These are phyloP conservation scores for Paradoxurus hermaphroditus DNA, from an alignment of 2,113 vertebrate species.

Conservation along the genomic window DNA sequence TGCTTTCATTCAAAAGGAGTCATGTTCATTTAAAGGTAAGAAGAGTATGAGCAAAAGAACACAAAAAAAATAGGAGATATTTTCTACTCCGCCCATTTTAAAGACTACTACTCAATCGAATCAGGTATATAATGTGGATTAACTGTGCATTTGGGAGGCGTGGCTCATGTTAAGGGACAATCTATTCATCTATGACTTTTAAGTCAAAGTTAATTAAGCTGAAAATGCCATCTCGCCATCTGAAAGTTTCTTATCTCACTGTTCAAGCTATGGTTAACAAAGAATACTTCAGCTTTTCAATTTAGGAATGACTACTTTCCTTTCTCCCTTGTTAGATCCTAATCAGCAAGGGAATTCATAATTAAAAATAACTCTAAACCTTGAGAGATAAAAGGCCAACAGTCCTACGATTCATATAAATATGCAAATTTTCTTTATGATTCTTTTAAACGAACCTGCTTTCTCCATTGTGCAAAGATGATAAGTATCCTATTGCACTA, in stretches of 20 bases:
- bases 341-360: slow-evolving; percentile 42
- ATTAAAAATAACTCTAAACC: slow-evolving; percentile 63
- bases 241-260: not conserved
- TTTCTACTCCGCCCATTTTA: not conserved
- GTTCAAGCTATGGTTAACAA: slow-evolving; percentile 4
- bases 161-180: not conserved
- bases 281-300: not conserved
- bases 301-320: slow-evolving; percentile 39
- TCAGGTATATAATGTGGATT: not conserved
- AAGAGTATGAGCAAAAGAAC: not conserved
- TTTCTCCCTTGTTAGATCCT: slow-evolving; percentile 28
- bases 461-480: not conserved
- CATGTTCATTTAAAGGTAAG: not conserved
- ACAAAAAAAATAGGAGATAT: not conserved
- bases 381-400: not conserved
- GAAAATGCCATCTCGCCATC: not conserved
- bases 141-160: accelerated
- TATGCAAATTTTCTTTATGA: not conserved
- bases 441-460: slow-evolving; percentile 15
- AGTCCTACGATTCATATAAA: not conserved
- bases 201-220: slow-evolving; percentile 46
- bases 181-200: not conserved
- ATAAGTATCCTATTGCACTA: slow-evolving; percentile 9
- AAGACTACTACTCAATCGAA: not conserved
- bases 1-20: not conserved